These are phyloP conservation scores for Syndactyla subalaris DNA, from an alignment of 2,797 vertebrate species.

Conservation along the genomic window DNA sequence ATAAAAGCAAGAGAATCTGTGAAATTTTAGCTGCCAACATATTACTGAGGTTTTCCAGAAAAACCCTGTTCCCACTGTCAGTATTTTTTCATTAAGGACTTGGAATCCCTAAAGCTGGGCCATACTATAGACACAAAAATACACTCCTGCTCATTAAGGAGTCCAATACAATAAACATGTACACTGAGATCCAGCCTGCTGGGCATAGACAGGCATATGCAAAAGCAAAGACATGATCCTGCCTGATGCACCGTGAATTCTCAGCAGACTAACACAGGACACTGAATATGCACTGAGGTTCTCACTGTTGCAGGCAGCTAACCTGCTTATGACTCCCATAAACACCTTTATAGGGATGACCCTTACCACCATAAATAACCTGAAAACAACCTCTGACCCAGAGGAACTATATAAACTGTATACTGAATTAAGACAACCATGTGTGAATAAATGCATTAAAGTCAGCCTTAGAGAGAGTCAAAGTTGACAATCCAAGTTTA, in stretches of 20 bases:
- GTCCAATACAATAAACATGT: background rate
- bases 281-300: background rate
- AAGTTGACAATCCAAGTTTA: background rate
- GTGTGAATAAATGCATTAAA: rapidly evolving
- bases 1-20: background rate
- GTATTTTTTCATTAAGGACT: background rate
- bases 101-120: background rate
- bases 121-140: background rate
- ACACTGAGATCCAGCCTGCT: background rate
- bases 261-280: background rate
- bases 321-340: background rate
- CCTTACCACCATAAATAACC: background rate
- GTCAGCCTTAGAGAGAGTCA: background rate
- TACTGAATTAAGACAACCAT: background rate
- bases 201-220: background rate
- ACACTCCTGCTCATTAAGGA: background rate
- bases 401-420: background rate
- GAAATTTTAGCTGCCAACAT: background rate
- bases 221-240: background rate
- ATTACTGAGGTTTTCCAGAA: background rate
- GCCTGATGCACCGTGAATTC: background rate
- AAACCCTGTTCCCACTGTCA: background rate
- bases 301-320: background rate
- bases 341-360: background rate
- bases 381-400: background rate